Base-by-base conservation (phyloP, 92 coral and sea anemone species). In the Galaxea fascicularis region DNA sequence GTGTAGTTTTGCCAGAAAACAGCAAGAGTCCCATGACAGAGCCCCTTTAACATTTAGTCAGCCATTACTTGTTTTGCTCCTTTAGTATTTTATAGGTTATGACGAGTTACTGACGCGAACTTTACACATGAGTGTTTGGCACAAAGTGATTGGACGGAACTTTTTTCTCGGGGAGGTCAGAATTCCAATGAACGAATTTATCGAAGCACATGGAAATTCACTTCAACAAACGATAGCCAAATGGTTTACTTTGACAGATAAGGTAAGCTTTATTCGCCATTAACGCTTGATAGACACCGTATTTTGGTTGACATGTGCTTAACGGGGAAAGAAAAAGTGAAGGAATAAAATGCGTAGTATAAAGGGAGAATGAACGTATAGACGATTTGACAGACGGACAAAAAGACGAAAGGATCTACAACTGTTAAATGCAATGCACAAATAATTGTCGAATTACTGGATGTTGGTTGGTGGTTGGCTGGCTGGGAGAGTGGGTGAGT, bases 31-130 rank as follows among this genome's bases (percentile, higher is more conserved):
- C n/a, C n/a, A n/a, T n/a, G n/a, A n/a, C n/a, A n/a, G n/a, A 35
- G 2, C 41, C 6, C 41, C 41, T 35, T 35, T 35, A 35, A 6
- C 3, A 35, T 35, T 35, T 35, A 6, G 41, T 35, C 41, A 35
- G 41, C 41, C 6, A 6, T 35, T 6, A 35, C 13, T 1, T 78
- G 14, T 41, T 22, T 29, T 82, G 6, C 4, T 16, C 28, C 4
- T 73, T 15, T 52, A 94, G 98, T 94, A 90, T 53, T 73, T 65
- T 30, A 94, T 94, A 15, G 89, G 94, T 21, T 90, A 89, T 27
- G 91, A 90, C 63, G 98, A 94, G 76, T 62, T 94, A n/a, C 22
- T 90, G 75, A 94, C 92, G 46, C 89, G 98, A 4, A 94, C 91
- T 0, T 56, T 92, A 57, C 77, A 76, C 30, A 45, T 92, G 75